Conservation (phyloP, 1,140 invertebrate genomes). For the Catajapyx aquilonaris region DNA sequence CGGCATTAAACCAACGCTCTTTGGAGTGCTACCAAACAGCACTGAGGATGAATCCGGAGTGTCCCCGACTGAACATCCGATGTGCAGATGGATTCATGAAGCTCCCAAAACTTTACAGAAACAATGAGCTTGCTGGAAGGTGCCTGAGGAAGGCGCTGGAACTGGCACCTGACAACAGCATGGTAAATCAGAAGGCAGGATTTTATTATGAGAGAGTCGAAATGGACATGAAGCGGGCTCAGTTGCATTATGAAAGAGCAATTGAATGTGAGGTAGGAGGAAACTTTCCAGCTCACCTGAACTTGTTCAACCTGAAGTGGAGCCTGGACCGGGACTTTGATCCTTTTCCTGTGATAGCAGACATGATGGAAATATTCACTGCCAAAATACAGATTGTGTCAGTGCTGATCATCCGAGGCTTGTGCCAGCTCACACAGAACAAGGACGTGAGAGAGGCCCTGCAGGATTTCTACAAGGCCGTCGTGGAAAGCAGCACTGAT, state of each 20-base stretch:
- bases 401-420: too few species aligned
- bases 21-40: neutral
- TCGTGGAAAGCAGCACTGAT: too few species aligned
- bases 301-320: too few species aligned
- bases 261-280: too few species aligned
- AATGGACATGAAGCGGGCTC: neutral
- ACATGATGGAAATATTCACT: too few species aligned
- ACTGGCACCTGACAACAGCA: slow-evolving; percentile 4
- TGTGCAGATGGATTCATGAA: slow-evolving; percentile 6
- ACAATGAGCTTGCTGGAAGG: neutral
- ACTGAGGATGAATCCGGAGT: neutral
- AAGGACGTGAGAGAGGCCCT: too few species aligned
- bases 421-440: too few species aligned
- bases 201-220: neutral
- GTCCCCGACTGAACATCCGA: slow-evolving; percentile 3
- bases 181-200: slow-evolving; percentile 5
- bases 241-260: neutral
- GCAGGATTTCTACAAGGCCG: too few species aligned
- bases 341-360: too few species aligned
- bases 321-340: too few species aligned
- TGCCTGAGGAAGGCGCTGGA: slow-evolving; percentile 4
- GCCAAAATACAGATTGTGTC: too few species aligned
- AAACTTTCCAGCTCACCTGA: too few species aligned
- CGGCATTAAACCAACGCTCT: neutral
- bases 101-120: slow-evolving; percentile 3